Percentiles rank a stretch among this genome's conserved stretches.
Conservation (phyloP, 2,113 vertebrate species). For the Mus spicilegus region DNA sequence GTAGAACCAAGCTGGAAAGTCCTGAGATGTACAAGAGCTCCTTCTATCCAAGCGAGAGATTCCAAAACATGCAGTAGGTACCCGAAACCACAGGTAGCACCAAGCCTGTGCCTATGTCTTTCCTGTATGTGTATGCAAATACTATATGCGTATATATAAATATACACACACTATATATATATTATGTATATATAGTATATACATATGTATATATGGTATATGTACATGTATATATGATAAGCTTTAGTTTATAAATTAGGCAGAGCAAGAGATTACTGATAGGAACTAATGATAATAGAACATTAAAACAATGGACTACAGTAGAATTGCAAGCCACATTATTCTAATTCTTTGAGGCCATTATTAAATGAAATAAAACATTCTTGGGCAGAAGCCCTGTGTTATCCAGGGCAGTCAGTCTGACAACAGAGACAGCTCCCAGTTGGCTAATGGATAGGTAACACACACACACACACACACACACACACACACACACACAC, state of each 20-base stretch:
- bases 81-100: neutral
- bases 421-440: neutral
- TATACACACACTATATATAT: neutral
- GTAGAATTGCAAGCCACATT: neutral
- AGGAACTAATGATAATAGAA: neutral
- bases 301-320: neutral
- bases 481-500: too few species aligned
- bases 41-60: neutral
- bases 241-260: neutral
- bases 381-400: neutral
- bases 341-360: too few species aligned
- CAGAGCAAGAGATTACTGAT: neutral
- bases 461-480: neutral
- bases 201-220: neutral
- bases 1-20: neutral
- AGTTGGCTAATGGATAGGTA: neutral
- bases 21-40: neutral
- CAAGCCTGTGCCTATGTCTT: neutral
- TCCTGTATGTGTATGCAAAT: neutral
- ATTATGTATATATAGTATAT: neutral
- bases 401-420: neutral
- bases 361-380: neutral
- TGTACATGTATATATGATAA: neutral
- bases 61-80: neutral
- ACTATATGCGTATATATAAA: too few species aligned